Percentiles rank a stretch among this genome's conserved stretches.
phyloP scores from a whole-genome alignment of 2,113 vertebrate species.

The Corythaeola cristata region DNA sequence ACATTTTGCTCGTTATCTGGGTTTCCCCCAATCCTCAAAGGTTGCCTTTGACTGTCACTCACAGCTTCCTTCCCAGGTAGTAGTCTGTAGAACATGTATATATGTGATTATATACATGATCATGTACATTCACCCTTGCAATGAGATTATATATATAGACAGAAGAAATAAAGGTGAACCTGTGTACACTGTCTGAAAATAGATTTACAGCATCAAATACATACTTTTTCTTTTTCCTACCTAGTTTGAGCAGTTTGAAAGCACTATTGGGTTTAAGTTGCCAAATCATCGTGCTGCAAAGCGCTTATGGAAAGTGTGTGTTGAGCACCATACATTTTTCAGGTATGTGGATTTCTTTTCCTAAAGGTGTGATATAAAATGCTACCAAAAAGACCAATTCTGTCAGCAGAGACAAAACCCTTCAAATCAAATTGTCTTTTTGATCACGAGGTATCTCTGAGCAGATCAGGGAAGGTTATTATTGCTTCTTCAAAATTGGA shows the following conservation, averaged over 20 bases:
- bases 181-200: not conserved
- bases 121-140: not conserved
- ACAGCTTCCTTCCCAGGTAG: not conserved
- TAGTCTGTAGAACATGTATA: not conserved
- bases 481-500: not conserved
- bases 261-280: conserved; percentile 97
- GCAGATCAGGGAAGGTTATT: not conserved
- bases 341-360: conserved; percentile 77
- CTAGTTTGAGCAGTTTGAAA: conserved; percentile 98
- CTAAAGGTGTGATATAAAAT: not conserved
- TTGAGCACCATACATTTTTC: conserved; percentile 98
- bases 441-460: not conserved
- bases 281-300: conserved; percentile 97
- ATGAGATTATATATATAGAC: not conserved
- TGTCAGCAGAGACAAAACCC: not conserved
- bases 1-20: not conserved
- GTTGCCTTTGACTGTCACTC: not conserved
- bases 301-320: conserved; percentile 97
- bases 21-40: not conserved
- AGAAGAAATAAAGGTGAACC: not conserved
- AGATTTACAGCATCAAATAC: not conserved
- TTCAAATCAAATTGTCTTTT: not conserved
- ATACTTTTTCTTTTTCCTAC: conserved; percentile 11
- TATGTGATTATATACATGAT: not conserved
- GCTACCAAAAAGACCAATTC: not conserved